Conservation (phyloP, 2,888 invertebrate genomes). For the Notodonta dromedarius region DNA sequence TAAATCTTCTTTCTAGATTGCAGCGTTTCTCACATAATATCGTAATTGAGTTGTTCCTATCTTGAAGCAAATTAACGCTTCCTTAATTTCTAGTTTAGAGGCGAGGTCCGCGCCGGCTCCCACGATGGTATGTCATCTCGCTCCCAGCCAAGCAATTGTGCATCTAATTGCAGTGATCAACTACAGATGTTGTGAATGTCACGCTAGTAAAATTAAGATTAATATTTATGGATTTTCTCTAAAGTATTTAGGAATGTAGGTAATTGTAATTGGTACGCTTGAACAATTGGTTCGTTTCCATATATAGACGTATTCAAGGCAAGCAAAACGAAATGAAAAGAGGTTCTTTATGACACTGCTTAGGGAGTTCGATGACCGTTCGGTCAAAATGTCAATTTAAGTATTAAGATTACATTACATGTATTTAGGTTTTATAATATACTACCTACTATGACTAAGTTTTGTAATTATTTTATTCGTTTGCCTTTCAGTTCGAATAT, state of each 20-base stretch:
- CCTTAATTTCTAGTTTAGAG: constrained; percentile 35
- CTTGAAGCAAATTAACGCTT: constrained; percentile 36
- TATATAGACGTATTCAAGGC: neutral
- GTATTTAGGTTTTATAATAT: too few relatives aligned
- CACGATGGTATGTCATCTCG: neutral
- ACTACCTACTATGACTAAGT: neutral
- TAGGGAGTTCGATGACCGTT: neutral
- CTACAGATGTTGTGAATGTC: neutral
- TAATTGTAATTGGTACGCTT: too few relatives aligned
- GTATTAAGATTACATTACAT: constrained; percentile 1
- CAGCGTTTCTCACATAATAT: constrained; percentile 20
- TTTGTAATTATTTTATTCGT: constrained; percentile 12
- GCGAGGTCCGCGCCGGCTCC: constrained; percentile 9
- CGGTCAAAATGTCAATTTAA: constrained; percentile 1
- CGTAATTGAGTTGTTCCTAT: constrained; percentile 24
- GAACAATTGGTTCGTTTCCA: too few relatives aligned
- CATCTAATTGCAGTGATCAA: constrained; percentile 3
- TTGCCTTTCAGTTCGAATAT: neutral
- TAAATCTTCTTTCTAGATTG: neutral
- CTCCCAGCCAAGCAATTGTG: neutral
- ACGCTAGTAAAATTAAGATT: neutral
- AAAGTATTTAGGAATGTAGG: too few relatives aligned
- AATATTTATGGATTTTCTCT: too few relatives aligned
- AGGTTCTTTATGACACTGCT: too few relatives aligned
- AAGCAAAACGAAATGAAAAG: neutral